Evolutionary conservation across 92 coral and sea anemone species (phyloP), one percentile per base, ranked within the genome.

Genomic region (Pocillopora grandis): DNA sequence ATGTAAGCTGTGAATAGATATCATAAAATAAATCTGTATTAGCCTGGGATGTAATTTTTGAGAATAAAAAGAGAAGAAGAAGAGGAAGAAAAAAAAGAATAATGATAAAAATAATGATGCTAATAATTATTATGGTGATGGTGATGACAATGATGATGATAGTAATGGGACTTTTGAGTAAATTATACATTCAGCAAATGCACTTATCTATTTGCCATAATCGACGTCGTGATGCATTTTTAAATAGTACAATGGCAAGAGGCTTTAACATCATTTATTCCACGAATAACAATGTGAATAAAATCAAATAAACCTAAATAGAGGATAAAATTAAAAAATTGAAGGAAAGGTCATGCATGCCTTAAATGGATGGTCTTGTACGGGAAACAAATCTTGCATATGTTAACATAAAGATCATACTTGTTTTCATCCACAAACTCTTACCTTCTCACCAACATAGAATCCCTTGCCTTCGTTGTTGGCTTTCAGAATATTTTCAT

Each of bases 1-100:
- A 82, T 19, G 61, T 72, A 27, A 82, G 12, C 86, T 82, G 86
- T 16, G 21, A 20, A 42, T 63, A 63, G 3, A 63, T 19, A 63
- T 19, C 2, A 19, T 16, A 19, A 63, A 63, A 63, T 63, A 62
- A 62, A 20, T 5, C 14, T 63, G 68, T 10, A 21, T 63, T 63
- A 19, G 49, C 49, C 68, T 23, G 33, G 7, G 10, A 10, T 19
- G 23, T 62, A n/a, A 63, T 6, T 63, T 8, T 63, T n/a, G 23
- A 63, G 49, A 42, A 42, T 0, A 21, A 19, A 33, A 21, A 21
- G 27, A 23, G 21, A 59, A 12, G 18, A 66, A 27, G n/a, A 18
- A 77, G 36, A 74, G n/a, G n/a, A 21, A 27, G 49, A 13, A 14
- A 21, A 23, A 13, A 33, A 33, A 71, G n/a, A 20, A 20, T 10